Base-by-base conservation (phyloP, 1,140 invertebrate species). In the Saccostrea glomerata region DNA sequence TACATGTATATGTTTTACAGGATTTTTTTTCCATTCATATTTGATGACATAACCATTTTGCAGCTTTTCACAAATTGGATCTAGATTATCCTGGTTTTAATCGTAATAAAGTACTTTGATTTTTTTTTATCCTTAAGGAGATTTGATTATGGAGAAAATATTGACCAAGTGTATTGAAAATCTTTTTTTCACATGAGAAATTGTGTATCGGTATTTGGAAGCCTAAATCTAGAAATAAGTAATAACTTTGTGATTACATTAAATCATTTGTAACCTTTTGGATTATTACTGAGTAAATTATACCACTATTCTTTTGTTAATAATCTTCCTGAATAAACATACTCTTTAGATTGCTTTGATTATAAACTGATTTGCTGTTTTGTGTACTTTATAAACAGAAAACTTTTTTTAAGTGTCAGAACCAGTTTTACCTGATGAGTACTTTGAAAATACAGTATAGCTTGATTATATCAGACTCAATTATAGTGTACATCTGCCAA, bases 181-280 rank as follows among this genome's bases (percentile, higher is more conserved):
- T 36, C 23, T 25, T 36, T 36, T 77, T 40, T 77, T 77, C 70
- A 36, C 70, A 77, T 40, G 70, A 77, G 70, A 77, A 77, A 7
- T 36, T 77, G 25, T 77, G 20, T 73, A 13, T 25, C 30, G 60
- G 70, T 13, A 30, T 66, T 36, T 77, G 15, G 17, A 63, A 15
- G 30, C 70, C 11, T 13, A 77, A 17, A 77, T 25, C 25, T 77
- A 30, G 23, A 36, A 40, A 30, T 77, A 77, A 77, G 70, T 66
- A 30, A 11, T 77, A 77, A 77, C 25, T 77, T 77, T 77, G 15
- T 77, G 11, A 36, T 77, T 36, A 6, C 23, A 6, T 25, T 30
- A 6, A 63, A 30, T 77, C 9, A 77, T 77, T 77, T 77, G 25
- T 77, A 77, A 77, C 36, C 70, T 30, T 77, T 40, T 30, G 70